Evolutionary conservation across 2,888 invertebrate species (phyloP).

Genomic region (Graphium colonna): DNA sequence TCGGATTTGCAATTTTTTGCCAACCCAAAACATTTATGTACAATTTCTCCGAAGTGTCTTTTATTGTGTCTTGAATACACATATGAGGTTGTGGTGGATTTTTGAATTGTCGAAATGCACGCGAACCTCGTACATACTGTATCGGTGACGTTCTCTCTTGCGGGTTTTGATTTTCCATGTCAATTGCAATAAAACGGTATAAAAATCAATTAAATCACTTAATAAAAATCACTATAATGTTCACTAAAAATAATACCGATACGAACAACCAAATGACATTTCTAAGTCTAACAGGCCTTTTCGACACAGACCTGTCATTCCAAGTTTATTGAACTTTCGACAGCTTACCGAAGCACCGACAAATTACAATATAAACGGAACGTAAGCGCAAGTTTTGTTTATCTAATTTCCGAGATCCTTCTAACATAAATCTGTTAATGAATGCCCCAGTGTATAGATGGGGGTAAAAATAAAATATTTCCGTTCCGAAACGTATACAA

Average conservation of each 20-base stretch:
- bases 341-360: slow-evolving; percentile 16
- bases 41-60: slow-evolving; percentile 78
- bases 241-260: slow-evolving; percentile 24
- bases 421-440: slow-evolving; percentile 37
- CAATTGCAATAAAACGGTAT: slow-evolving; percentile 35
- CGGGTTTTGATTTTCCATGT: slow-evolving; percentile 68
- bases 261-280: slow-evolving; percentile 22
- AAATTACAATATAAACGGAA: slow-evolving; percentile 19
- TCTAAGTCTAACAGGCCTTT: slow-evolving; percentile 16
- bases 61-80: slow-evolving; percentile 84
- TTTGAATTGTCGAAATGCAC: slow-evolving; percentile 84
- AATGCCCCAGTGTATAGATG: slow-evolving; percentile 41
- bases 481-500: slow-evolving; percentile 24
- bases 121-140: slow-evolving; percentile 79
- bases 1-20: slow-evolving; percentile 85
- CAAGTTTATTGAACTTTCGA: slow-evolving; percentile 68
- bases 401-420: slow-evolving; percentile 15
- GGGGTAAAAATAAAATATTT: slow-evolving; percentile 39
- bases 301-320: slow-evolving; percentile 42
- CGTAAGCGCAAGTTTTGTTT: slow-evolving; percentile 16
- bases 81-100: slow-evolving; percentile 88
- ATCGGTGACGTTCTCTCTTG: slow-evolving; percentile 71
- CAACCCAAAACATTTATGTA: slow-evolving; percentile 86
- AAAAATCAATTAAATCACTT: slow-evolving; percentile 25
- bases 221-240: slow-evolving; percentile 17